These are phyloP conservation scores for Leucophenga montana DNA, from an alignment of 2,888 invertebrate genomes.

Conservation along the genomic window DNA sequence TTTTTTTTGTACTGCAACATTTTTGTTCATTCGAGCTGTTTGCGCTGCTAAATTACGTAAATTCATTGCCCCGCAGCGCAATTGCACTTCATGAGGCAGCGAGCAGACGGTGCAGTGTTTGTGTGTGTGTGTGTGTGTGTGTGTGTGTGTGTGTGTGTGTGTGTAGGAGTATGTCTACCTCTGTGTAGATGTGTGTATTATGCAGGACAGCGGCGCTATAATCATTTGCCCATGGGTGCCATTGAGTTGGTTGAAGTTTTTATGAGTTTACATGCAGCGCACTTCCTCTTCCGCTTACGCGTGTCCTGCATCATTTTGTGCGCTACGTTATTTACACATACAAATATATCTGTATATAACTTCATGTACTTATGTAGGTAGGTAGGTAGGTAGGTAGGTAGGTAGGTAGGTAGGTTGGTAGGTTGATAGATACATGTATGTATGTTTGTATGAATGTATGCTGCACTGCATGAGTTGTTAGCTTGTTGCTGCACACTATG, in stretches of 20 bases:
- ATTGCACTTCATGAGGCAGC: neutral
- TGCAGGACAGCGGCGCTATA: slow-evolving; percentile 49
- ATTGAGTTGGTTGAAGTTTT: slow-evolving; percentile 63
- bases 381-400: neutral
- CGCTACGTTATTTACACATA: slow-evolving; percentile 52
- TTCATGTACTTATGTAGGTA: neutral
- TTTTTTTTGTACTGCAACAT: no score
- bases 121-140: slow-evolving; percentile 42
- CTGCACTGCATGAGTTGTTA: neutral
- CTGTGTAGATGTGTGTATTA: slow-evolving; percentile 24
- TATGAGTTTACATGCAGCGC: slow-evolving; percentile 54
- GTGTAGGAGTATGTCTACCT: slow-evolving; percentile 11
- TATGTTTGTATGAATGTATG: neutral
- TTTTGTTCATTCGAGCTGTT: no score
- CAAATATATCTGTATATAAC: neutral
- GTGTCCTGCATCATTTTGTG: neutral
- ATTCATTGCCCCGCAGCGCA: neutral
- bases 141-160: slow-evolving; percentile 1
- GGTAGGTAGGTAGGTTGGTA: neutral
- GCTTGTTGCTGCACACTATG: slow-evolving; percentile 34
- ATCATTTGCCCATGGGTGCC: slow-evolving; percentile 60
- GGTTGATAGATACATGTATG: neutral
- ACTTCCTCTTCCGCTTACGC: no score
- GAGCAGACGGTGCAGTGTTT: slow-evolving; percentile 46
- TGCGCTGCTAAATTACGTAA: no score